Conservation (phyloP, 2,888 invertebrate genomes). For the Andrena minutula region DNA sequence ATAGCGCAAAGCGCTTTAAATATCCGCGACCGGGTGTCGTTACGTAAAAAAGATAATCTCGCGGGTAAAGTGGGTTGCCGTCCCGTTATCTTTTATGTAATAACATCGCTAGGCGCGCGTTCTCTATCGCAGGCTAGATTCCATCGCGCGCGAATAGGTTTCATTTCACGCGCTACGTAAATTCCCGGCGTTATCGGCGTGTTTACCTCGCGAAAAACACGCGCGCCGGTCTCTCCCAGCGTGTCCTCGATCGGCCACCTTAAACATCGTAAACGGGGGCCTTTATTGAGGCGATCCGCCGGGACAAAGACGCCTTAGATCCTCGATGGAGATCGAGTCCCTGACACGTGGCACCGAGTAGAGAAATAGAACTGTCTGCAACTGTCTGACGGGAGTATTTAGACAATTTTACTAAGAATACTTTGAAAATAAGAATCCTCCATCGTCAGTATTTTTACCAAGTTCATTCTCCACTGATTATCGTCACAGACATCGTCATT, state of each 20-base stretch:
- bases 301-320: background rate
- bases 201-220: conserved; percentile 24
- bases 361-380: too few relatives aligned
- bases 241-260: background rate
- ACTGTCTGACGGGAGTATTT: too few relatives aligned
- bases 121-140: conserved; percentile 37
- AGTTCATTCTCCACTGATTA: too few relatives aligned
- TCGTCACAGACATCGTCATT: too few relatives aligned
- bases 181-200: background rate
- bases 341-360: too few relatives aligned
- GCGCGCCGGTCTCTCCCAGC: conserved; percentile 8
- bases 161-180: conserved; percentile 3
- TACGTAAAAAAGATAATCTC: conserved; percentile 71
- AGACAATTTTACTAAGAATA: too few relatives aligned
- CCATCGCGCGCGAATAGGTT: conserved; percentile 3
- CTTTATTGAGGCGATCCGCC: background rate
- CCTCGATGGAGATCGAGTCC: too few relatives aligned
- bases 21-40: conserved; percentile 47
- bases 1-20: conserved; percentile 64
- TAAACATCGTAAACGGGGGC: background rate
- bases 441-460: too few relatives aligned
- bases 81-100: conserved; percentile 68
- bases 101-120: conserved; percentile 33
- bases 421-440: too few relatives aligned
- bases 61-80: conserved; percentile 51